Conservation (phyloP, 2,113 vertebrate species). For the Lophotis ruficrista region DNA sequence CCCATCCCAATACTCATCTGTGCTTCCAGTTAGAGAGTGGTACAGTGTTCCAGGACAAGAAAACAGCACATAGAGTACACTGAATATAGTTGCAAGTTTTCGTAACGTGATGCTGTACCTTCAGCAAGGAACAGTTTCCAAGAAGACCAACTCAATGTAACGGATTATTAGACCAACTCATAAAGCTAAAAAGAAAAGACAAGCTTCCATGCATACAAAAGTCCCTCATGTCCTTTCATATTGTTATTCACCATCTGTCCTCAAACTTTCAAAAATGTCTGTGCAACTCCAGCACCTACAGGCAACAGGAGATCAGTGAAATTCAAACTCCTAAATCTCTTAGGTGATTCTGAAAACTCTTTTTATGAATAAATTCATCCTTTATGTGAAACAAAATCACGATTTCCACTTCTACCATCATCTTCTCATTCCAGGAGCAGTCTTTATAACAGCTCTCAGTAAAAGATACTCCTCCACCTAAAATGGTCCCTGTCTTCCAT, state of each 20-base stretch:
- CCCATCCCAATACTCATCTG: background rate
- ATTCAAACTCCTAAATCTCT: background rate
- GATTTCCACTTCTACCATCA: background rate
- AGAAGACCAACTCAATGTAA: background rate
- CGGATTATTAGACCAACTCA: background rate
- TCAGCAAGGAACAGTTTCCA: background rate
- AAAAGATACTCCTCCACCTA: background rate
- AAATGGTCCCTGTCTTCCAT: background rate
- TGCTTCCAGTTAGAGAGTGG: background rate
- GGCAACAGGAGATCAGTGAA: background rate
- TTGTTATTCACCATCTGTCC: background rate
- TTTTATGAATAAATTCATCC: background rate
- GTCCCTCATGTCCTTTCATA: background rate
- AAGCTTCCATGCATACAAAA: background rate
- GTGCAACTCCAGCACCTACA: background rate
- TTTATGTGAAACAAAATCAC: background rate
- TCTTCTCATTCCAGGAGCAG: background rate
- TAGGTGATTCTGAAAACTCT: background rate
- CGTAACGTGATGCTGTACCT: background rate
- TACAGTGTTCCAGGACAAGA: background rate
- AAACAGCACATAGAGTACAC: background rate
- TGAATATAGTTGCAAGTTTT: background rate
- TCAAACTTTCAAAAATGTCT: background rate
- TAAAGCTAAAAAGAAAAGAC: background rate
- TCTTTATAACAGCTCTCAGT: background rate